Base-by-base conservation (phyloP, 2,113 vertebrate genomes). In the Excalfactoria chinensis region DNA sequence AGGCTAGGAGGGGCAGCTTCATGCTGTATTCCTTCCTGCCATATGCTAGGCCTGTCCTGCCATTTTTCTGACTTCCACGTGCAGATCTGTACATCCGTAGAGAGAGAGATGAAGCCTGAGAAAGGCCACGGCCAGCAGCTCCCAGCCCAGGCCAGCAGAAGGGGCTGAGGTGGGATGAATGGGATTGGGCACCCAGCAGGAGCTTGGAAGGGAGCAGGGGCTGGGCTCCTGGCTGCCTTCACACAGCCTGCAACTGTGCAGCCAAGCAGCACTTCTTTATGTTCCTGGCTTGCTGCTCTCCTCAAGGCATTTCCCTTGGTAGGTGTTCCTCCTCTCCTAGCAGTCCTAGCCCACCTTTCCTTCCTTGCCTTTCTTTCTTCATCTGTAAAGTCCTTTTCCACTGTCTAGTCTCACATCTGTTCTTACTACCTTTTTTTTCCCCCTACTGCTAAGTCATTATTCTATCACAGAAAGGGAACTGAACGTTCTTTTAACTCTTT, bases 331-430 rank as follows among this genome's bases (percentile, higher is more conserved):
- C 28, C 12, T 85, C 19, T 64, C 26, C 20, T 41, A 79, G 41
- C 19, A 73, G 32, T 32, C 34, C 9, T 49, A 70, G 21, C 30
- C 75, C 56, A 30, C 11, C 63, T 85, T 86, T 78, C 68, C 63
- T 68, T 85, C 18, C 1, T 5, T 34, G 14, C 30, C 18, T 72
- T 72, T 26, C 23, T 51, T 94, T 35, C 55, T 69, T 83, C 75
- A 69, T 9, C 41, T 48, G 5, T 22, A 26, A 69, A 43, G 13
- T 40, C 51, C 34, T 64, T 49, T 71, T 56, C 59, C 23, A 16
- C n/a, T 44, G 20, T 70, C 59, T 59, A 55, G 14, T 4, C 25
- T 62, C 32, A 2, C 19, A 41, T 49, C 16, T 63, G 2, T 0
- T 9, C 26, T 80, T 70, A 11, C 59, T 40, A 37, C 5, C 3